A percentile compares a stretch with the other conserved stretches of the same genome.
phyloP scores from a whole-genome alignment of 64 coral and sea anemone species.

The Actinia tenebrosa region DNA sequence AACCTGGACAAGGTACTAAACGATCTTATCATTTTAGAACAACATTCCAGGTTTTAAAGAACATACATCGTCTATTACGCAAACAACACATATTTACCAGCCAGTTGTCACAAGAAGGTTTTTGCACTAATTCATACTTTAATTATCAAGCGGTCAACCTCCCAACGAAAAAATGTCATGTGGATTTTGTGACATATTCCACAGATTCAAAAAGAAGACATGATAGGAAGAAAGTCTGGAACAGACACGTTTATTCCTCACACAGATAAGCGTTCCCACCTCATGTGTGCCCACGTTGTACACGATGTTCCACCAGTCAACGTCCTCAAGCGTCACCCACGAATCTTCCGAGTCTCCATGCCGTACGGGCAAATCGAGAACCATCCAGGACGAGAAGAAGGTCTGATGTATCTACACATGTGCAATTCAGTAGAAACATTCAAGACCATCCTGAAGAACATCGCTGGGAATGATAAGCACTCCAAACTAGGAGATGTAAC shows the following conservation, averaged over 20 bases:
- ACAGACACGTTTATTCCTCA: conserved; percentile 54
- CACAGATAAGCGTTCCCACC: conserved; percentile 51
- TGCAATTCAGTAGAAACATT: conserved; percentile 49
- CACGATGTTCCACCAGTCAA: conserved; percentile 44
- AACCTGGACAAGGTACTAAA: conserved; percentile 52
- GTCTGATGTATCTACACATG: conserved; percentile 65
- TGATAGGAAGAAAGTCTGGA: conserved; percentile 40
- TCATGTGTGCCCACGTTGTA: conserved; percentile 46
- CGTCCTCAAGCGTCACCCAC: conserved; percentile 17
- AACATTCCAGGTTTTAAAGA: too few species aligned
- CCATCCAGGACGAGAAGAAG: conserved; percentile 38
- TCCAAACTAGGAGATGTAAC: conserved; percentile 59
- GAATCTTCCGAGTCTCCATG: conserved; percentile 70
- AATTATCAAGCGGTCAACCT: too few species aligned
- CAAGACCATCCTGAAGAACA: conserved; percentile 58
- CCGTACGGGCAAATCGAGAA: conserved; percentile 40
- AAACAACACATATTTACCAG: too few species aligned
- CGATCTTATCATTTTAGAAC: not conserved
- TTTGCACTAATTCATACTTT: too few species aligned
- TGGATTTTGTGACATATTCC: not conserved
- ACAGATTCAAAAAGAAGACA: conserved; percentile 63
- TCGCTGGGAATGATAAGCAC: conserved; percentile 51
- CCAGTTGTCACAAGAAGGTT: too few species aligned
- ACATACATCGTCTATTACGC: too few species aligned
- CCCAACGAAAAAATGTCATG: too few species aligned